Evolutionary conservation across 2,113 vertebrate genomes (phyloP).

Genomic region (Rhinogobius similis): DNA sequence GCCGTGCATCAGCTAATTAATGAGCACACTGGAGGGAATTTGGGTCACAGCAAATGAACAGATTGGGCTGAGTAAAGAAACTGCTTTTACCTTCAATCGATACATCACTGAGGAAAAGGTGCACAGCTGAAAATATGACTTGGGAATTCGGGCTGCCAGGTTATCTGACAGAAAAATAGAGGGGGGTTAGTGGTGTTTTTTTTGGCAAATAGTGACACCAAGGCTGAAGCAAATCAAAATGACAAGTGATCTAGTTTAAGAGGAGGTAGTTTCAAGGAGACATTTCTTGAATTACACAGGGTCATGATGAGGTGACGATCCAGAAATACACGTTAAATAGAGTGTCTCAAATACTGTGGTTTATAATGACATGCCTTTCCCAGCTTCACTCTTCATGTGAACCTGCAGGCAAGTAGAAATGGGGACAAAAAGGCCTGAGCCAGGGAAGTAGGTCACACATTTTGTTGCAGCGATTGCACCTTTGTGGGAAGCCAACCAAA

Average conservation of each 20-base stretch:
- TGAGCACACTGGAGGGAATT: conserved; percentile 47
- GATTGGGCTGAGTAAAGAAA: conserved; percentile 14
- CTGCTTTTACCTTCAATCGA: conserved; percentile 36
- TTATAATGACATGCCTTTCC: background rate
- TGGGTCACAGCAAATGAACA: conserved; percentile 44
- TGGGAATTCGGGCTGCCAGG: conserved; percentile 34
- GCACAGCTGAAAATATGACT: conserved; percentile 5
- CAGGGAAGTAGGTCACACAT: conserved; percentile 72
- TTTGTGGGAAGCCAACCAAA: conserved; percentile 34
- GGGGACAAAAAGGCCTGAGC: conserved; percentile 51
- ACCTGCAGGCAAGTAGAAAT: conserved; percentile 23
- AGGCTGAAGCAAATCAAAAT: conserved; percentile 31
- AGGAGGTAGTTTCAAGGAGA: conserved; percentile 12
- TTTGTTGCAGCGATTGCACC: conserved; percentile 35
- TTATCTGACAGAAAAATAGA: conserved; percentile 27
- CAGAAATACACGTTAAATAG: conserved; percentile 2
- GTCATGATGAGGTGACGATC: conserved; percentile 17
- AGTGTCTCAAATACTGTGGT: background rate
- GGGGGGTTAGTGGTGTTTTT: background rate
- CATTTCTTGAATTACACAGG: conserved; percentile 50
- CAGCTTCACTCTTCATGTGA: background rate
- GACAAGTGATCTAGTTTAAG: conserved; percentile 19
- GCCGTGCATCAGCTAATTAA: conserved; percentile 61
- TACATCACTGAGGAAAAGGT: conserved; percentile 39
- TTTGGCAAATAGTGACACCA: conserved; percentile 22